Conservation (phyloP, 2,888 invertebrate species). For the Drosophila niveifrons region DNA sequence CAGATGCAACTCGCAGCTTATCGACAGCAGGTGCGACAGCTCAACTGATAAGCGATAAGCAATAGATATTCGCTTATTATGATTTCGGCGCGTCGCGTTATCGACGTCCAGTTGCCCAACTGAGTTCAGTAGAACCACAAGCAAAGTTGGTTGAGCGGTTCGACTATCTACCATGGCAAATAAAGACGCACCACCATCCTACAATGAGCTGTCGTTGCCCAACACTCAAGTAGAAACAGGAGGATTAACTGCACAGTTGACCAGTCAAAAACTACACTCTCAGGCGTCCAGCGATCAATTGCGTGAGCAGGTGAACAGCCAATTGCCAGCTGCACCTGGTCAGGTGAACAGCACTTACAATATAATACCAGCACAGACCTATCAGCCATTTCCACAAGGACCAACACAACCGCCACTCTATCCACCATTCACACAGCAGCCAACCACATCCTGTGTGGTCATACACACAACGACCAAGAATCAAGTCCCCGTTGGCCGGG, state of each 20-base stretch:
- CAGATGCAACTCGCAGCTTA: constrained; percentile 2
- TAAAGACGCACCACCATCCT: constrained; percentile 28
- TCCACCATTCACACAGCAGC: constrained; percentile 32
- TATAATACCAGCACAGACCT: constrained; percentile 35
- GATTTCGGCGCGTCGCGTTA: constrained; percentile 1
- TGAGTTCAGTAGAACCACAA: constrained; percentile 11
- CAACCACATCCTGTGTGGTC: constrained; percentile 20
- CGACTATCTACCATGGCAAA: constrained; percentile 2
- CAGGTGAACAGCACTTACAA: not conserved
- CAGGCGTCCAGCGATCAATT: not conserved
- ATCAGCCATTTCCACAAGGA: constrained; percentile 44
- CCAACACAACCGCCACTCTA: constrained; percentile 48
- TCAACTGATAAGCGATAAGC: constrained; percentile 13
- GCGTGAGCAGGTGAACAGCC: not conserved
- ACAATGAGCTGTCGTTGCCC: constrained; percentile 39
- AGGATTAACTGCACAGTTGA: not conserved
- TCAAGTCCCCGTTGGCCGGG: constrained; percentile 36
- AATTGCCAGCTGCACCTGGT: not conserved
- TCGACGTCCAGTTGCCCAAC: not conserved
- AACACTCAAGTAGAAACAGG: not conserved
- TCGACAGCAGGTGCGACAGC: not conserved
- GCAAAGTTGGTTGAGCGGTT: constrained; percentile 1
- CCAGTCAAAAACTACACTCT: not conserved
- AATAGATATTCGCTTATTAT: not conserved
- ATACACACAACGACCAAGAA: constrained; percentile 26